Evolutionary conservation across 2,113 vertebrate species (phyloP), one percentile per base, ranked within the genome.

Genomic region (Acanthisitta chloris): DNA sequence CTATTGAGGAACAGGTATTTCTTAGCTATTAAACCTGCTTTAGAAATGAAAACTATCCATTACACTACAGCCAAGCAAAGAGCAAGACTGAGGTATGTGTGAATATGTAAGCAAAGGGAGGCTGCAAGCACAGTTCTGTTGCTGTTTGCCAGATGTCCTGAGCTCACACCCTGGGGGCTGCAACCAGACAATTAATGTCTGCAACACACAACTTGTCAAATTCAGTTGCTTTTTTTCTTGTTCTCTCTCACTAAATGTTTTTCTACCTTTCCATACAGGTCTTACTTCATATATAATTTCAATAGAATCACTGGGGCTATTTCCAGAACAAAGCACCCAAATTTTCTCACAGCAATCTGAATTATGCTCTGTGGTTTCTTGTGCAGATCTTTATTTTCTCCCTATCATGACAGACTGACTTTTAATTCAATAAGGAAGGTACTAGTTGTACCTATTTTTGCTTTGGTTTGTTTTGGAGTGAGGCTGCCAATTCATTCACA

Each of bases 111-210:
- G 54, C 42, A 80, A 93, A 94, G 19, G 52, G 21, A 88, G 70
- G 12, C 16, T 76, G 20, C 3, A 3, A 89, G n/a, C n/a, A 25
- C 36, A n/a, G 70, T 9, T 85, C 48, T 82, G 2, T 55, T 94
- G 62, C 84, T 91, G 38, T 40, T 72, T 43, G 34, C 90, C 90
- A 94, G 81, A 82, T 91, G 87, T 95, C 54, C 94, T 77, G 62
- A 91, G 87, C 92, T 96, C 78, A 65, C 62, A 70, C 70, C 70
- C 85, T 3, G 8, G 74, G 77, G 93, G 54, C 45, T 76, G 73
- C 62, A 85, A 81, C 29, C 54, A 58, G 43, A 49, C 91, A 83
- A 96, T 93, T 90, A 82, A 90, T 94, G 93, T 80, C 74, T 96
- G 70, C 81, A 88, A 54, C 74, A 80, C 31, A 8, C 42, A 77